Evolutionary conservation across 2,797 vertebrate genomes (phyloP), one percentile per base, ranked within the genome.

Genomic region (Sebastiscus tertius): DNA sequence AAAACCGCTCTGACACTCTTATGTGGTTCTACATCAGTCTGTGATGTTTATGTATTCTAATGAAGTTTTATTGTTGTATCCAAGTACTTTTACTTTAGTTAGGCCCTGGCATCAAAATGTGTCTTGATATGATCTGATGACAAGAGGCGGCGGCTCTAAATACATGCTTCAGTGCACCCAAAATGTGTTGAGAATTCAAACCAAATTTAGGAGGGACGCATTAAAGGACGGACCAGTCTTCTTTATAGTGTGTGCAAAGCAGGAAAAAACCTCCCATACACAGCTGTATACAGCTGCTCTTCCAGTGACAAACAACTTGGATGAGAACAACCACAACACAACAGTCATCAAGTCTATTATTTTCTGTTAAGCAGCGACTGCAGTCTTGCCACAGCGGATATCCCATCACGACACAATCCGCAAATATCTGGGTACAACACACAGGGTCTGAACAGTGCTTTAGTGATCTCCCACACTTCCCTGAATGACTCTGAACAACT

Each of bases 41-140:
- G 20, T 9, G 18, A 36, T 8, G 10, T 52, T 60, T 13, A 42
- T 52, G n/a, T 39, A 46, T 65, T 61, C 33, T 27, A 42, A 46
- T 42, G 9, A 61, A 66, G 34, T 24, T 63, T 34, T 42, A 1
- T 39, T 10, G 16, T 13, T 6, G 6, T 27, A 22, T 67, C 22
- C 6, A 62, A 26, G 27, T 11, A 27, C 8, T 22, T 66, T 59
- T 62, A 34, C 29, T 61, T 54, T 5, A 60, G 54, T 26, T 3
- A 14, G 39, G 31, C 18, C 22, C 1, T 64, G 14, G 10, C 26
- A 33, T 54, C 20, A 55, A 49, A 75, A 72, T 24, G 39, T 11
- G n/a, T 67, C 52, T 26, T 2, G 46, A 42, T 8, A 65, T 24
- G 64, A 79, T 34, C n/a, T 65, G 69, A 80, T 34, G 69, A 69